A percentile compares a stretch with the other conserved stretches of the same genome.
These are phyloP conservation scores for Drosophila kanapiae DNA, from an alignment of 1,140 invertebrate genomes.

Conservation along the genomic window DNA sequence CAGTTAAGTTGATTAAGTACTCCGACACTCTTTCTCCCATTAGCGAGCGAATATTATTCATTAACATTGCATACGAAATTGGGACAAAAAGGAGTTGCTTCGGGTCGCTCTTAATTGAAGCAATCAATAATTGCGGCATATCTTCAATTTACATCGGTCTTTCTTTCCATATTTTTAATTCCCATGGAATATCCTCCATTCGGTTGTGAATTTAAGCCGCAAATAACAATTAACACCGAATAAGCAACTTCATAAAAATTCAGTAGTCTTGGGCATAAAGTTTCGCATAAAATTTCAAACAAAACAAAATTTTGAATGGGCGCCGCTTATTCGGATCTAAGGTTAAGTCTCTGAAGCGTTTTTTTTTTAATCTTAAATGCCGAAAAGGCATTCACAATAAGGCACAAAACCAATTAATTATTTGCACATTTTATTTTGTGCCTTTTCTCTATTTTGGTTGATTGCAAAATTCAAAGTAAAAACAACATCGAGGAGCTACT, in stretches of 20 bases:
- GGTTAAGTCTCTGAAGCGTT: slow-evolving; percentile 43
- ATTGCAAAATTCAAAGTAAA: slow-evolving; percentile 55
- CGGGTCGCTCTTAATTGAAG: slow-evolving; percentile 54
- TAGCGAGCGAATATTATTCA: slow-evolving; percentile 55
- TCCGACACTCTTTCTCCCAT: slow-evolving; percentile 62
- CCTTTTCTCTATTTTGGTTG: slow-evolving; percentile 28
- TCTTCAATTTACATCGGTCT: slow-evolving; percentile 39
- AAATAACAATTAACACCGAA: slow-evolving; percentile 20
- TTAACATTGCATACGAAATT: slow-evolving; percentile 33
- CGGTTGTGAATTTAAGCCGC: background rate
- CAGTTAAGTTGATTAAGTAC: slow-evolving; percentile 63
- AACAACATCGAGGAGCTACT: slow-evolving; percentile 17
- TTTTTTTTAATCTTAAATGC: slow-evolving; percentile 43
- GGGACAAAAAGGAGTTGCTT: slow-evolving; percentile 22
- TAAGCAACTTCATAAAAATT: slow-evolving; percentile 23
- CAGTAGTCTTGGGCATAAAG: slow-evolving; percentile 21
- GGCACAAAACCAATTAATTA: slow-evolving; percentile 67
- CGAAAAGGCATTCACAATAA: slow-evolving; percentile 37
- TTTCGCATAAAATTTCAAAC: slow-evolving; percentile 20
- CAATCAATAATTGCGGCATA: slow-evolving; percentile 68
- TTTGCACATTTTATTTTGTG: slow-evolving; percentile 61
- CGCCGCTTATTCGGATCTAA: slow-evolving; percentile 25
- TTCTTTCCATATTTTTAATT: background rate
- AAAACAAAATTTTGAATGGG: slow-evolving; percentile 26
- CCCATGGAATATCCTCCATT: background rate